Evolutionary conservation across 1,140 invertebrate species (phyloP).

Genomic region (Holotrichia oblita): DNA sequence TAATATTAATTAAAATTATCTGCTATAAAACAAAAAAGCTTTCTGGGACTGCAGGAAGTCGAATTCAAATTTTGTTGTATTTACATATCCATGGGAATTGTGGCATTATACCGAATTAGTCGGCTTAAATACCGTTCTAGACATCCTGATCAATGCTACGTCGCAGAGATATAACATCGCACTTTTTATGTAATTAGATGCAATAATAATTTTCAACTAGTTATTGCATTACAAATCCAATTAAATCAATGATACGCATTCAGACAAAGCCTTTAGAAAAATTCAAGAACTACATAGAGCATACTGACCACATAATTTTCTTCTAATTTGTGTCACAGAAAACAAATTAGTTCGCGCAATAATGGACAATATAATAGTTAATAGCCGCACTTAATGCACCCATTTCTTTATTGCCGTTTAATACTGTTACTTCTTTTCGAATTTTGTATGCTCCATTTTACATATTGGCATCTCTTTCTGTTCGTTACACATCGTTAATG

Average conservation of each 20-base stretch:
- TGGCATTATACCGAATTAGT: neutral
- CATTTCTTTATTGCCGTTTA: neutral
- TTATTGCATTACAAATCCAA: neutral
- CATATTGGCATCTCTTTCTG: neutral
- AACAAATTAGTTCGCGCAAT: neutral
- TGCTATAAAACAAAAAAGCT: neutral
- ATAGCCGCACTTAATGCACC: neutral
- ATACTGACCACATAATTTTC: neutral
- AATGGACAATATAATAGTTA: neutral
- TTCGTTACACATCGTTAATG: constrained; percentile 29
- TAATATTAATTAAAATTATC: neutral
- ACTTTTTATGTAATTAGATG: no score
- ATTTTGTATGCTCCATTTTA: neutral
- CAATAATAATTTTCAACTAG: no score
- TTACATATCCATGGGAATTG: neutral
- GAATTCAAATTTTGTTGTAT: neutral
- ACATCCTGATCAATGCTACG: no score
- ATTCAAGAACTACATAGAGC: neutral
- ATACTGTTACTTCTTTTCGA: neutral
- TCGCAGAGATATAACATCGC: no score
- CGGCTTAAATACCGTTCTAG: no score
- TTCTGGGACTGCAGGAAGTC: neutral
- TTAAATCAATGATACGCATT: neutral
- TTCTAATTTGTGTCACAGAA: neutral
- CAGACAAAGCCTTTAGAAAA: neutral